Evolutionary conservation across 2,888 invertebrate genomes (phyloP), one percentile per base, ranked within the genome.

Genomic region (Plusia festucae): DNA sequence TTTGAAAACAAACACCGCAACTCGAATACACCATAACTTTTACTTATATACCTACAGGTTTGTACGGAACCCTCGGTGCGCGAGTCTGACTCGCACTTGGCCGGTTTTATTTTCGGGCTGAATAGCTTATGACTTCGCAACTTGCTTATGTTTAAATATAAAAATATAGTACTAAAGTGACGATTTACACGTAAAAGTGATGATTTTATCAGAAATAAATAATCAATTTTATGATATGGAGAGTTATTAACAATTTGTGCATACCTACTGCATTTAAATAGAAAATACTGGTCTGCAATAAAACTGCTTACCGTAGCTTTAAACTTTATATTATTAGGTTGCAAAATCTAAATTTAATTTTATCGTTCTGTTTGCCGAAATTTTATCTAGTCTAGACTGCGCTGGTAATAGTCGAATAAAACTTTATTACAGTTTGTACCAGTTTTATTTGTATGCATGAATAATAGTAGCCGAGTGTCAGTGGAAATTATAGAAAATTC

Each of bases 311-410:
- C 40, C 5, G n/a, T 40, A 40, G 40, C 40, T 40, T 40, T 40
- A 40, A 40, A 40, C n/a, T 40, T 40, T 40, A 15, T n/a, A 6
- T 40, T n/a, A 22, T 49, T 30, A 9, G 18, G 27, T 58, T 34
- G 13, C n/a, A 11, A 52, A 24, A 24, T 7, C 11, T 8, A 52
- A 20, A 22, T 59, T 34, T 18, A 18, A 46, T 53, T 72, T 54
- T 18, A 55, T 24, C 18, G 11, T 27, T 20, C 30, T 24, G 18
- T 30, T 34, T n/a, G 49, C 27, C 18, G 0, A 54, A 61, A 53
- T 0, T 53, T 53, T 65, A 71, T 76, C 76, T 60, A 13, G 68
- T 68, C 72, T 72, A 76, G 74, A 76, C 76, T 54, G 59, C 53
- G 44, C 32, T 58, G 49, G 44, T 53, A 64, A 70, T 71, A 52